Evolutionary conservation across 2,888 invertebrate species (phyloP), one percentile per base, ranked within the genome.

Genomic region (Fabriciana adippe): DNA sequence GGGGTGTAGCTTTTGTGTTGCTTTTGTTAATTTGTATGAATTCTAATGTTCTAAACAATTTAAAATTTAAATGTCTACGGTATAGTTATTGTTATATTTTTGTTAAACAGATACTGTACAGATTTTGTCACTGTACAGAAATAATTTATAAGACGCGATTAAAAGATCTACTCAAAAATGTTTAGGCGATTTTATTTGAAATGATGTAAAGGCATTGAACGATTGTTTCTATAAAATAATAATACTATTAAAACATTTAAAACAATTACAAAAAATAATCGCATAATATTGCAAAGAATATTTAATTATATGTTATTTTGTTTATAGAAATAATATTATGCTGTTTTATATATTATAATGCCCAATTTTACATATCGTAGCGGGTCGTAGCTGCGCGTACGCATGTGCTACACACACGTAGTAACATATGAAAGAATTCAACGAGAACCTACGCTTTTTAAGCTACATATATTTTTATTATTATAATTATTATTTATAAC

Each of bases 1-100:
- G 81, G 85, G 80, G 75, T 71, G 75, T 77, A 79, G 80, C 80
- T 83, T 86, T 82, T 80, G 75, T 77, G 6, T 50, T 55, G n/a
- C 13, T 18, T 48, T 54, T 35, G 15, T 60, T 61, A 21, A 55
- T 66, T 60, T 55, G n/a, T 3, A 16, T 47, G 47, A 45, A 18
- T 35, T 54, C 60, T 47, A 35, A 35, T 61, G 41, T 51, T 61
- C 41, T 41, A 15, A 15, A 16, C 51, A 50, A 15, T 18, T 61
- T 61, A 15, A 41, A 15, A 16, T 61, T 51, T 51, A 16, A 35
- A 61, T 61, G 4, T 26, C 26, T 26, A 53, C 14, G 5, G 16
- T 6, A 6, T 60, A 14, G 3, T 26, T 26, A 41, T 41, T 51
- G 35, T 18, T 50, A 35, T 50, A 35, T 0, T 2, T 18, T 0